Conservation (phyloP, 2,888 invertebrate genomes). For the Argyra leucocephala region DNA sequence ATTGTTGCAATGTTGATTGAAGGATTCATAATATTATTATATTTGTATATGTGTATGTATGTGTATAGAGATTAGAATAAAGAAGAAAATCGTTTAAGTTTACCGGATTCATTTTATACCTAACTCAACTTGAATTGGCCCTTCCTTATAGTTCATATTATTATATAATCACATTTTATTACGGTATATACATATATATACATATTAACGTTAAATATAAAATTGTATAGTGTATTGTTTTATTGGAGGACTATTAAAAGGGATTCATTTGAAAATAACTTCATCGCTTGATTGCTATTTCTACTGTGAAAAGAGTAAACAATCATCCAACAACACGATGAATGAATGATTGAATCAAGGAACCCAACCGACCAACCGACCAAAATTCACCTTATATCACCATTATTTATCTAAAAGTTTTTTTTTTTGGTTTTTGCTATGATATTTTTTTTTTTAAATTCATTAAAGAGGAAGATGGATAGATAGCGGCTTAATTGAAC, state of each 20-base stretch:
- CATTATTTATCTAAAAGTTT: no score
- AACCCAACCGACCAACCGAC: no score
- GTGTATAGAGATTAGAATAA: background rate
- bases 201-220: background rate
- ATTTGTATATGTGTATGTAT: no score
- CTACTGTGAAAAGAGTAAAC: no score
- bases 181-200: background rate
- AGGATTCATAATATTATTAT: background rate
- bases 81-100: background rate
- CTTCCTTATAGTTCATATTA: background rate
- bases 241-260: conserved; percentile 4
- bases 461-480: no score
- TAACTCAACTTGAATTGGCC: background rate
- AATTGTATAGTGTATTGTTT: background rate
- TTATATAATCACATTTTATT: no score
- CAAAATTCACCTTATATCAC: no score
- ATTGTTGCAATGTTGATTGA: conserved; percentile 1
- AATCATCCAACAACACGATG: no score
- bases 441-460: no score
- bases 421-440: no score
- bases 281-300: background rate
- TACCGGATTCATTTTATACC: background rate
- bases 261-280: conserved; percentile 4
- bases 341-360: no score
- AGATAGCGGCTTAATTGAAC: no score